Percentiles rank a stretch among this genome's conserved stretches.
Evolutionary conservation across 2,113 vertebrate species (phyloP).

Genomic region (Hymenochirus boettgeri): DNA sequence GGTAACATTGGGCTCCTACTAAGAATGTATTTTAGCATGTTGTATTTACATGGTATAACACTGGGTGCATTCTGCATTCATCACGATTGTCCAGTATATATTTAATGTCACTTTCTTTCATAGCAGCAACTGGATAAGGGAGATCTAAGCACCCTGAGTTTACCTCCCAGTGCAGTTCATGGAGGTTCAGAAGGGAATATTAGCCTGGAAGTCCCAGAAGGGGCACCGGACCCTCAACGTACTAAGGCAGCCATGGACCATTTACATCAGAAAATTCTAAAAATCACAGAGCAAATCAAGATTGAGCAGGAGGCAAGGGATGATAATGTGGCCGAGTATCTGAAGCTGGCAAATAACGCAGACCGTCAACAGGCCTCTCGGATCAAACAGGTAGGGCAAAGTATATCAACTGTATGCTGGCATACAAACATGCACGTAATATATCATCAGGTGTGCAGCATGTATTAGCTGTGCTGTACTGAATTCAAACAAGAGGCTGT

Average conservation of each 20-base stretch:
- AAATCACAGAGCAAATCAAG: slow-evolving; percentile 96
- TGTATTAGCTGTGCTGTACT: too few relatives aligned
- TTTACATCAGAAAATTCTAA: slow-evolving; percentile 96
- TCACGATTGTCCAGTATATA: too few relatives aligned
- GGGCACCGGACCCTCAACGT: slow-evolving; percentile 78
- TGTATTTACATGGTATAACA: too few relatives aligned
- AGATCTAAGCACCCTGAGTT: slow-evolving; percentile 71
- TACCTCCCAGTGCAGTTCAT: slow-evolving; percentile 72
- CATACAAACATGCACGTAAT: too few relatives aligned
- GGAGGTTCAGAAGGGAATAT: slow-evolving; percentile 81
- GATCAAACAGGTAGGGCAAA: slow-evolving; percentile 90
- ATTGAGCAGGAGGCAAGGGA: slow-evolving; percentile 96
- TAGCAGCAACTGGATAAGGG: slow-evolving; percentile 85
- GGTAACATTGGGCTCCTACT: too few relatives aligned
- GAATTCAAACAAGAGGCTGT: too few relatives aligned
- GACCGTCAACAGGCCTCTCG: slow-evolving; percentile 93
- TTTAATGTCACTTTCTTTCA: slow-evolving; percentile 3
- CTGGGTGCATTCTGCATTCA: too few relatives aligned
- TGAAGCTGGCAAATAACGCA: slow-evolving; percentile 94
- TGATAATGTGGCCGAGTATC: slow-evolving; percentile 95
- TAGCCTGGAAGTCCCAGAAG: slow-evolving; percentile 78
- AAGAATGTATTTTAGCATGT: too few relatives aligned
- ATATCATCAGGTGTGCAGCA: too few relatives aligned
- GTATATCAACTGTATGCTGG: too few relatives aligned
- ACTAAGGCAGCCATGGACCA: slow-evolving; percentile 89